Base-by-base conservation (phyloP, 1,140 invertebrate species). In the Drosophila simulans region DNA sequence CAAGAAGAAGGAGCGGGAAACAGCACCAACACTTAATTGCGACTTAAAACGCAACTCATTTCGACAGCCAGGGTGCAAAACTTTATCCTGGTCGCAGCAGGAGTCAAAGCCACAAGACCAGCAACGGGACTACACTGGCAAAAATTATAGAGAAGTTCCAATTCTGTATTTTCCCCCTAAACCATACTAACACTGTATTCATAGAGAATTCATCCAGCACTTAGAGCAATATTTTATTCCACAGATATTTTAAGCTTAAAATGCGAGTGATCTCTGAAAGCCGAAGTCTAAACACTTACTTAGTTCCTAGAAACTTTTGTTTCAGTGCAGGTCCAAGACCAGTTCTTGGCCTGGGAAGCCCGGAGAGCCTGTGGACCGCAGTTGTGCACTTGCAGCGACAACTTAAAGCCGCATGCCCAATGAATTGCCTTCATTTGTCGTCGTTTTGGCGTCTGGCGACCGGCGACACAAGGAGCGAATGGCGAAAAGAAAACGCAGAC, bases 341-440 rank as follows among this genome's bases (percentile, higher is more conserved):
- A 20, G 27, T 13, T 34, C 11, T 10, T 11, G 25, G 12, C 42
- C 45, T 35, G 25, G 1, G 25, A 65, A 51, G 17, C 27, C 22
- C 37, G 39, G 20, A 49, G 53, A 46, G 43, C 58, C 73, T 43
- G 48, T 34, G 20, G 39, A 62, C 59, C 46, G 57, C 53, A 75
- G 83, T 77, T 88, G 83, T 70, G 75, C 83, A 76, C 65, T 75
- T 86, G 77, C 71, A 64, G 66, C 63, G 79, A 79, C 70, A 76
- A 83, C 66, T 76, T 77, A 66, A 73, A 88, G 83, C 83, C 56
- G 71, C 75, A 68, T 54, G 55, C 62, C 75, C 77, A 86, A 86
- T 75, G 83, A 89, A 86, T 86, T 86, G 83, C 79, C 83, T 65
- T 83, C 71, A 76, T 86, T 86, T 86, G 79, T 88, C 71, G 79